Percentiles rank a stretch among this genome's conserved stretches.
Conservation (phyloP, 2,797 vertebrate species). For the Rhodeus uyekii region DNA sequence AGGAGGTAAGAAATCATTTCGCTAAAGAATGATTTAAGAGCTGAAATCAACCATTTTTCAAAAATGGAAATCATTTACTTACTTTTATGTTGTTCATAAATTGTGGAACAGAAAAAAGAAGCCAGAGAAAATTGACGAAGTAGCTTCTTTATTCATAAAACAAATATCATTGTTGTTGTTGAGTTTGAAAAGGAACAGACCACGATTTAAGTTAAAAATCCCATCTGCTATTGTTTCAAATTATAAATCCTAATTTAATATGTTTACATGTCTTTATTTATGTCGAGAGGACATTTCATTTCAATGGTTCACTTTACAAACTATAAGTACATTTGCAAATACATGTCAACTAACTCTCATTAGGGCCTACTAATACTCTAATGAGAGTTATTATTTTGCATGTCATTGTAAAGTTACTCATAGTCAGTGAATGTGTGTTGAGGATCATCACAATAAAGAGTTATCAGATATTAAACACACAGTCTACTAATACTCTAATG, state of each 20-base stretch:
- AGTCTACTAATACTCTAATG: not conserved
- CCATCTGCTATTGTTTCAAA: too few species aligned
- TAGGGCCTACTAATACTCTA: too few species aligned
- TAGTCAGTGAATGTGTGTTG: not conserved
- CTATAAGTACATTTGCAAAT: not conserved
- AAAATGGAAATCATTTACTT: not conserved
- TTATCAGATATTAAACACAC: not conserved
- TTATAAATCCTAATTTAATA: not conserved
- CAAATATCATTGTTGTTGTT: too few species aligned
- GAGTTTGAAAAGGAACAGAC: too few species aligned
- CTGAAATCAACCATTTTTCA: not conserved
- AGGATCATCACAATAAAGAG: not conserved
- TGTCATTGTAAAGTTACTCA: not conserved
- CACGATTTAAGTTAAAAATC: too few species aligned
- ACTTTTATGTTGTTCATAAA: not conserved
- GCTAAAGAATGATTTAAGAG: not conserved
- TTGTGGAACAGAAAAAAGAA: not conserved
- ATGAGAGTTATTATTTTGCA: too few species aligned
- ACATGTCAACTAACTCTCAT: too few species aligned
- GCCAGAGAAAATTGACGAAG: too few species aligned
- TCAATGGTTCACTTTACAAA: not conserved
- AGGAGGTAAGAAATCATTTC: slow-evolving; percentile 25
- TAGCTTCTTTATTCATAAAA: too few species aligned
- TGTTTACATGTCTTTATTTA: not conserved
- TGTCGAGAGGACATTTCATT: not conserved